Conservation (phyloP, 2,113 vertebrate genomes). For the Nymphicus hollandicus region DNA sequence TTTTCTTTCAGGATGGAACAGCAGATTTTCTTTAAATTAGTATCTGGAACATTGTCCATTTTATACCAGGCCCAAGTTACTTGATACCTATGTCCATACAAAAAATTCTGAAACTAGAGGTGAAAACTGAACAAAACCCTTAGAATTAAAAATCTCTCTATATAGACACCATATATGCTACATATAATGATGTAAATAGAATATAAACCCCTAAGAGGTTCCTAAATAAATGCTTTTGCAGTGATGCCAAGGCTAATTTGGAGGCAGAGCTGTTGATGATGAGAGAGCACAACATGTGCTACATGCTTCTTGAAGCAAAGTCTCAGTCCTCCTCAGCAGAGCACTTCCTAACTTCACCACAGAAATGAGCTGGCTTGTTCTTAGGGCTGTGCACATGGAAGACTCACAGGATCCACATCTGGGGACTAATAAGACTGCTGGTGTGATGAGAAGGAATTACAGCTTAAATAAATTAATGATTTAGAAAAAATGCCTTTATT, state of each 20-base stretch:
- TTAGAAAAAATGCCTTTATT: background rate
- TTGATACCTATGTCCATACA: background rate
- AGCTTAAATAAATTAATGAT: background rate
- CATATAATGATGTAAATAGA: background rate
- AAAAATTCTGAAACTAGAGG: background rate
- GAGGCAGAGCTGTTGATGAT: background rate
- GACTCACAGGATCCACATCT: background rate
- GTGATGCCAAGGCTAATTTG: background rate
- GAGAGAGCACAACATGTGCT: background rate
- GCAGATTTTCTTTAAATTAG: background rate
- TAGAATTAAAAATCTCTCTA: background rate
- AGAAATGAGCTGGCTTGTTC: background rate
- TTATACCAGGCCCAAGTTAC: background rate
- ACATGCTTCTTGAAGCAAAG: background rate
- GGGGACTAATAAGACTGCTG: background rate
- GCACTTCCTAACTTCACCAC: background rate
- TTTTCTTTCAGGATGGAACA: background rate
- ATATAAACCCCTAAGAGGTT: background rate
- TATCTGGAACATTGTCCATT: background rate
- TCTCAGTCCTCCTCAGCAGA: background rate
- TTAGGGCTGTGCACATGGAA: background rate
- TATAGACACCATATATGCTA: rapidly evolving
- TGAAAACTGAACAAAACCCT: background rate
- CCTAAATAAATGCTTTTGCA: background rate
- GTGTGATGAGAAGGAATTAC: background rate